phyloP scores from a whole-genome alignment of 2,888 invertebrate genomes.

The Poecilus cupreus region DNA sequence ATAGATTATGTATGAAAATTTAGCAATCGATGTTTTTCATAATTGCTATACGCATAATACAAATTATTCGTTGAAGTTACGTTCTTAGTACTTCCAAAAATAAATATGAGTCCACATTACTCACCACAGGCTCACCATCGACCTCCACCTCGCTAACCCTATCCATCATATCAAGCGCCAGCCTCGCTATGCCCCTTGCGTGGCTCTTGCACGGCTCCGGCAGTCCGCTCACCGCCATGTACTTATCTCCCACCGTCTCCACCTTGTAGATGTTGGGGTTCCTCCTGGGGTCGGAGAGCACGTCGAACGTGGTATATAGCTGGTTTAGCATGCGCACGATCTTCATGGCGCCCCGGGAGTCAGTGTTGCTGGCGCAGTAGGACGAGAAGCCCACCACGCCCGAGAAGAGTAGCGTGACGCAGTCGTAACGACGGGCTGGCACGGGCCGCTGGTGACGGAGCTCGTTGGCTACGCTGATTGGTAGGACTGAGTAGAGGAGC shows the following conservation, averaged over 20 bases:
- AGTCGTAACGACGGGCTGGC: constrained; percentile 90
- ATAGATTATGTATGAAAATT: too few relatives aligned
- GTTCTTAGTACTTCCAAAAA: too few relatives aligned
- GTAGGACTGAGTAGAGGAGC: constrained; percentile 94
- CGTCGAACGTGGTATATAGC: constrained; percentile 95
- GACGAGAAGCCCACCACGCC: constrained; percentile 94
- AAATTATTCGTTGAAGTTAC: too few relatives aligned
- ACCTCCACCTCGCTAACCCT: constrained; percentile 90
- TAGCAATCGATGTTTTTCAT: too few relatives aligned
- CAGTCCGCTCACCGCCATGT: constrained; percentile 97
- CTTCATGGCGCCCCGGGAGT: constrained; percentile 95
- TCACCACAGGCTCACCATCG: constrained; percentile 91
- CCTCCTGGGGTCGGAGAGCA: constrained; percentile 91
- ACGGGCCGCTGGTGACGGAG: constrained; percentile 93
- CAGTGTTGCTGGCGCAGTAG: constrained; percentile 92
- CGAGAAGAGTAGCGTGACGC: constrained; percentile 94
- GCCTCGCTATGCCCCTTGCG: constrained; percentile 90
- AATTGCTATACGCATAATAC: too few relatives aligned
- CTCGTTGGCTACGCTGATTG: constrained; percentile 96
- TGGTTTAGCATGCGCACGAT: constrained; percentile 95
- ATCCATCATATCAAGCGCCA: constrained; percentile 97
- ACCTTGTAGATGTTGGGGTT: constrained; percentile 98
- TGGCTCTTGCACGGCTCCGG: constrained; percentile 94
- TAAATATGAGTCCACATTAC: too few relatives aligned
- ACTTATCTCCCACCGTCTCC: constrained; percentile 98